These are phyloP conservation scores for Lepus timidus DNA, from an alignment of 2,113 vertebrate genomes.

Conservation along the genomic window DNA sequence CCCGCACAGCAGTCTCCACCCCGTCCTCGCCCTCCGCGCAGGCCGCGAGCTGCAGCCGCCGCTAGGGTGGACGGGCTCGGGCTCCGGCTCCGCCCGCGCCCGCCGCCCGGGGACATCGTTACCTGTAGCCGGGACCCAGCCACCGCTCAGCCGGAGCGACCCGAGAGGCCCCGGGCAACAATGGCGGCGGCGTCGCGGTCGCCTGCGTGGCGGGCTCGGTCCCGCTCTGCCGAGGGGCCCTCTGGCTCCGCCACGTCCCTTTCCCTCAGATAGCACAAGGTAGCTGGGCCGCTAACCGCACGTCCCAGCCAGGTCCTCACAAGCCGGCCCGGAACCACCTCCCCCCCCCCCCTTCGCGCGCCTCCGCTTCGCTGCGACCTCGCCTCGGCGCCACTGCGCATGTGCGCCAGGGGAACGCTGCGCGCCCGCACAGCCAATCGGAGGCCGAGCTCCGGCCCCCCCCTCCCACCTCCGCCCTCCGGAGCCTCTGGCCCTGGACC, in stretches of 20 bases:
- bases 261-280: not conserved
- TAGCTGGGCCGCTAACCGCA: not conserved
- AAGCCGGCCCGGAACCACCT: not conserved
- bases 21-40: not conserved
- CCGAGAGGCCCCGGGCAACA: slow-evolving; percentile 69
- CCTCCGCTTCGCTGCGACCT: slow-evolving; percentile 42
- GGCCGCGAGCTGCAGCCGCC: not conserved
- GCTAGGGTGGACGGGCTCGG: no score
- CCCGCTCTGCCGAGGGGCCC: not conserved
- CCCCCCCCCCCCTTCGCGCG: no score
- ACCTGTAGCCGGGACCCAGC: slow-evolving; percentile 66
- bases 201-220: slow-evolving; percentile 64
- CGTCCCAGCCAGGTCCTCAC: not conserved
- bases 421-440: slow-evolving; percentile 63
- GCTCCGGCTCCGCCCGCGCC: not conserved
- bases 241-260: not conserved
- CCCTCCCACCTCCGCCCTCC: not conserved
- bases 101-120: slow-evolving; percentile 33
- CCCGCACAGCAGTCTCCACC: not conserved
- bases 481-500: not conserved
- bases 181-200: slow-evolving; percentile 72
- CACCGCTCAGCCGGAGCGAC: not conserved
- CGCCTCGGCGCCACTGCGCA: slow-evolving; percentile 78
- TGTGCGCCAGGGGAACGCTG: slow-evolving; percentile 58
- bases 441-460: not conserved